phyloP scores from a whole-genome alignment of 2,888 invertebrate genomes.

The Atherix ibis region DNA sequence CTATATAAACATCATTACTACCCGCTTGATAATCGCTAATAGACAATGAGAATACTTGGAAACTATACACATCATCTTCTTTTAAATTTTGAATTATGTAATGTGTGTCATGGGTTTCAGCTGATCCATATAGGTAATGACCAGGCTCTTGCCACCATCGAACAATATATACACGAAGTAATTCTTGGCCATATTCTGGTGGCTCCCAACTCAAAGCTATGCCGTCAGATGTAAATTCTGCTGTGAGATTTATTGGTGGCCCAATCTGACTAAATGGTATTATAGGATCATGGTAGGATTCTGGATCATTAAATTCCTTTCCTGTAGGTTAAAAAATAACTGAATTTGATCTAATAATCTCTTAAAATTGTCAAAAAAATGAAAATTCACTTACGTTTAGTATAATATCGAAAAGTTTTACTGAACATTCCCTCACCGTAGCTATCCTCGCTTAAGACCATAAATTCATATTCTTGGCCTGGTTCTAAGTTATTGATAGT shows the following conservation, averaged over 20 bases:
- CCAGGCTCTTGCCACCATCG: constrained; percentile 54
- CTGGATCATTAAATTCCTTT: constrained; percentile 12
- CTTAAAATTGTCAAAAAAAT: constrained; percentile 7
- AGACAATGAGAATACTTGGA: constrained; percentile 55
- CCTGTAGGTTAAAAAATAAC: constrained; percentile 6
- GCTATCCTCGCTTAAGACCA: constrained; percentile 76
- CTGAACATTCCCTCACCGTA: constrained; percentile 83
- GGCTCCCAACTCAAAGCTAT: constrained; percentile 62
- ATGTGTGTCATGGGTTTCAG: constrained; percentile 53
- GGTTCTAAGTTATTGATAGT: constrained; percentile 62
- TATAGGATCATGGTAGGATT: constrained; percentile 13
- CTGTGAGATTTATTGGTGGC: constrained; percentile 52
- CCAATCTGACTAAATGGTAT: constrained; percentile 34
- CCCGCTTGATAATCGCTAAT: constrained; percentile 43
- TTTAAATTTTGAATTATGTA: constrained; percentile 51
- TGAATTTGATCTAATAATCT: not conserved
- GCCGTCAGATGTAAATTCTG: constrained; percentile 54
- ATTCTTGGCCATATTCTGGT: constrained; percentile 41
- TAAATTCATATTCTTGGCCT: constrained; percentile 71
- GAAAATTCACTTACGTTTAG: constrained; percentile 36
- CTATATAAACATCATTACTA: constrained; percentile 44
- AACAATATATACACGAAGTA: constrained; percentile 45
- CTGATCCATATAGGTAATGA: constrained; percentile 45
- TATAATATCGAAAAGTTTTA: constrained; percentile 59
- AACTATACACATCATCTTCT: constrained; percentile 57